Evolutionary conservation across 1,140 invertebrate genomes (phyloP).

Genomic region (Metaphire vulgaris): DNA sequence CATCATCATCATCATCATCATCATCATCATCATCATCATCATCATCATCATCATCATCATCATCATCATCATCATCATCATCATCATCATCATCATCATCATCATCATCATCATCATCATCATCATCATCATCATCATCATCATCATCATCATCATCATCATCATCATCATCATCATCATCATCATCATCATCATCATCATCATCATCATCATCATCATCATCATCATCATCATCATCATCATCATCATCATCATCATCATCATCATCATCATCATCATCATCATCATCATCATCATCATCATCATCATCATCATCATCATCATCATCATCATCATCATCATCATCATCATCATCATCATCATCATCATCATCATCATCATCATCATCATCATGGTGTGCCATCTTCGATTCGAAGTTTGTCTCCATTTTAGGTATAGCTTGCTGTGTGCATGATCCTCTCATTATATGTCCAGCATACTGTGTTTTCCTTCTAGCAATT

Average conservation of each 20-base stretch:
- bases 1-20: conserved; percentile 26
- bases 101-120: conserved; percentile 30
- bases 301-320: conserved; percentile 35
- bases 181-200: conserved; percentile 7
- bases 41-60: conserved; percentile 28
- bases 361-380: conserved; percentile 32
- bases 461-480: too few relatives aligned
- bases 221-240: neutral
- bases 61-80: conserved; percentile 28
- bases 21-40: conserved; percentile 29
- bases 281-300: conserved; percentile 32
- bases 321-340: conserved; percentile 28
- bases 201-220: conserved; percentile 38
- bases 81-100: conserved; percentile 29
- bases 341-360: conserved; percentile 10
- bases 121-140: conserved; percentile 32
- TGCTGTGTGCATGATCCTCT: neutral
- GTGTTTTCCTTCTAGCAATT: too few relatives aligned
- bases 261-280: conserved; percentile 30
- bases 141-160: conserved; percentile 34
- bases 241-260: conserved; percentile 25
- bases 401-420: too few relatives aligned
- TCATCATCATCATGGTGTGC: conserved; percentile 32
- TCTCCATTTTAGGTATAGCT: conserved; percentile 20
- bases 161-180: conserved; percentile 24